A percentile compares a stretch with the other conserved stretches of the same genome.
phyloP scores from a whole-genome alignment of 2,888 invertebrate genomes.

The Eupithecia pulchellata region DNA sequence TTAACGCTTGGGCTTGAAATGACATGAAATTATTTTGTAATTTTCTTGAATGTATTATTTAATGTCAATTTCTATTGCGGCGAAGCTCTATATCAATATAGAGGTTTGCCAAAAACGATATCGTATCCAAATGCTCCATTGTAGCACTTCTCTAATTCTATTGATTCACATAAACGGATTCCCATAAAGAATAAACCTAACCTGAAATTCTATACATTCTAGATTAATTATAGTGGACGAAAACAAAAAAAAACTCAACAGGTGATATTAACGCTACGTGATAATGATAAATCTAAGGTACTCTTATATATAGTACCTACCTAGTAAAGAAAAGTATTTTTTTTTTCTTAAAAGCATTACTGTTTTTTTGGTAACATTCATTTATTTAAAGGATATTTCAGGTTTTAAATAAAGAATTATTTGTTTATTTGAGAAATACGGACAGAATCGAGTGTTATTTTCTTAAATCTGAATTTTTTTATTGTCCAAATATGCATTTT shows the following conservation, averaged over 20 bases:
- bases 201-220: neutral
- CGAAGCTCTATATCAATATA: too few species aligned
- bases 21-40: neutral
- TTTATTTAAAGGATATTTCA: neutral
- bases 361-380: too few species aligned
- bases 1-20: neutral
- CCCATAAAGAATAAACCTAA: neutral
- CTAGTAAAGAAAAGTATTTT: too few species aligned
- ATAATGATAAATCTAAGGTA: neutral
- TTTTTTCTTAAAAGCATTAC: too few species aligned
- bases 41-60: too few species aligned
- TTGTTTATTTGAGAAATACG: neutral
- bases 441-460: neutral
- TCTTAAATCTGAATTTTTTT: neutral
- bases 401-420: neutral
- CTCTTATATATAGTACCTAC: too few species aligned
- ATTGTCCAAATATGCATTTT: neutral
- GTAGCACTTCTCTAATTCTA: neutral
- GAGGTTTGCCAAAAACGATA: neutral
- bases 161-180: neutral
- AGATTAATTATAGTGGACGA: neutral
- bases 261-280: neutral
- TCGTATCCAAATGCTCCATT: neutral
- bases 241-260: slow-evolving; percentile 4
- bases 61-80: too few species aligned